Conservation (phyloP, 2,888 invertebrate species). For the Amphipoea lucens region DNA sequence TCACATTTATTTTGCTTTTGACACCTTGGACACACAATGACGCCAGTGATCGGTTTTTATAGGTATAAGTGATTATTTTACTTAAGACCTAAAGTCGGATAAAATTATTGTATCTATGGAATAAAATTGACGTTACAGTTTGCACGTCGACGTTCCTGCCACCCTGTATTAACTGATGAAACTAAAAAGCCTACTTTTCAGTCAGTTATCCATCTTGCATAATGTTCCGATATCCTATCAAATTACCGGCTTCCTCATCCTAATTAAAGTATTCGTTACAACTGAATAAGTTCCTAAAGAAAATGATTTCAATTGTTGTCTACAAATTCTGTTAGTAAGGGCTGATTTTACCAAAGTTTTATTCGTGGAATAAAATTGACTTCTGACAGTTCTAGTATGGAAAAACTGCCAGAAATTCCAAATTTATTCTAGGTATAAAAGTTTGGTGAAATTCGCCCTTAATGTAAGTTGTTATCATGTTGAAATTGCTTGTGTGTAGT, state of each 20-base stretch:
- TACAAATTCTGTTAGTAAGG: background rate
- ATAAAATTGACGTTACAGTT: no score
- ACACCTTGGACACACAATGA: background rate
- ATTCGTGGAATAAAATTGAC: background rate
- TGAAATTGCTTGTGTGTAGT: background rate
- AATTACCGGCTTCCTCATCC: background rate
- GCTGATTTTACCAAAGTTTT: background rate
- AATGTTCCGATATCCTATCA: background rate
- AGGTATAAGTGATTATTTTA: no score
- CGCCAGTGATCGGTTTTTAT: background rate
- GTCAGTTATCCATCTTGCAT: background rate
- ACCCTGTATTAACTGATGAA: background rate
- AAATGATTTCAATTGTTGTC: constrained; percentile 38
- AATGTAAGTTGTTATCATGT: background rate
- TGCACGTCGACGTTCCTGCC: no score
- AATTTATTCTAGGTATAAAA: no score
- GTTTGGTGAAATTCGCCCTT: background rate
- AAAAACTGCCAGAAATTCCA: no score
- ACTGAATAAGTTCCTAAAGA: background rate
- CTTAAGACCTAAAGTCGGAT: no score
- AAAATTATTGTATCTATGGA: no score
- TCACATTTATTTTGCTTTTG: background rate
- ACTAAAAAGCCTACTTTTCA: background rate
- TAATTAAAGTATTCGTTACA: constrained; percentile 12
- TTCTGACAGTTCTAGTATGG: no score